Conservation (phyloP, 2,113 vertebrate species). For the Bubo scandiacus region DNA sequence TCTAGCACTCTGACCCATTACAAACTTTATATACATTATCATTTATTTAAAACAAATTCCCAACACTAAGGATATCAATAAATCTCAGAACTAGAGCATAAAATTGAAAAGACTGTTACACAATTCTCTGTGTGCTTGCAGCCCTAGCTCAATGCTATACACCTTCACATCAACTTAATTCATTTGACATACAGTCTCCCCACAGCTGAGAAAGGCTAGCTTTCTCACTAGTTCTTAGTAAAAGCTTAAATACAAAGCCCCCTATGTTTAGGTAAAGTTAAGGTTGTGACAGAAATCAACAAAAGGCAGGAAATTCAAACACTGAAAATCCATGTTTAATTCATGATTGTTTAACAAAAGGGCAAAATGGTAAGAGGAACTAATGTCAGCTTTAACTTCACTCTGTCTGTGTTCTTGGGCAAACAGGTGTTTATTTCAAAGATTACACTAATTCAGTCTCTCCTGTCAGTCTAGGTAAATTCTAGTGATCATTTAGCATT, state of each 20-base stretch:
- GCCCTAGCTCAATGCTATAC: background rate
- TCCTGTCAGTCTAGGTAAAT: background rate
- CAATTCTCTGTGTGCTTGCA: constrained; percentile 33
- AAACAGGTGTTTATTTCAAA: background rate
- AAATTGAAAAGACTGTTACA: constrained; percentile 62
- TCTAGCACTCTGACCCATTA: background rate
- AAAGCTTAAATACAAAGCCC: background rate
- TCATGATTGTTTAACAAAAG: constrained; percentile 23
- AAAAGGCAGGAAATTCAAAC: constrained; percentile 43
- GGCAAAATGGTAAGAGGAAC: background rate
- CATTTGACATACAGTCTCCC: constrained; percentile 48
- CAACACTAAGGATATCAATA: constrained; percentile 27
- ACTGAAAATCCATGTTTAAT: constrained; percentile 16
- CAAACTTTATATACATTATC: background rate
- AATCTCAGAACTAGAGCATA: constrained; percentile 49
- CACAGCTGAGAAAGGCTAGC: constrained; percentile 13
- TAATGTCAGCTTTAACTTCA: background rate
- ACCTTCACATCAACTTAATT: constrained; percentile 46
- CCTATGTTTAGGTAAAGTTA: background rate
- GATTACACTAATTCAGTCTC: background rate
- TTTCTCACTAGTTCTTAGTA: constrained; percentile 37
- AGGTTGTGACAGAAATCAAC: constrained; percentile 15
- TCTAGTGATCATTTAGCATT: background rate
- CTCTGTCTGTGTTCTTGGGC: background rate
- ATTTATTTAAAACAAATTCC: constrained; percentile 45